These are phyloP conservation scores for Clitarchus hookeri DNA, from an alignment of 2,888 invertebrate species.

Conservation along the genomic window DNA sequence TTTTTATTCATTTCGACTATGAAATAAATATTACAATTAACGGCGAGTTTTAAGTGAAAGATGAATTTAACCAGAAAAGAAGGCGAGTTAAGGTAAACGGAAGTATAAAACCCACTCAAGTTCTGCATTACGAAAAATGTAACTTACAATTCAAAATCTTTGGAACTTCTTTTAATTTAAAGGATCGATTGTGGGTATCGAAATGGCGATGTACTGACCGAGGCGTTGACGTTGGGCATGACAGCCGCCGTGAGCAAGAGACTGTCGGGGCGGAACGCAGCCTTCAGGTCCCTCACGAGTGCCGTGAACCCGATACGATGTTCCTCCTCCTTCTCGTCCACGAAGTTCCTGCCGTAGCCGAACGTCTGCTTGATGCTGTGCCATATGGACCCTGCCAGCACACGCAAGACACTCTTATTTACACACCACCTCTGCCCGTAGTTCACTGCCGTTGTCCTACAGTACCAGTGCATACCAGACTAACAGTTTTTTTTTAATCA, in stretches of 20 bases:
- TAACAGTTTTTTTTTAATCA: too few species aligned
- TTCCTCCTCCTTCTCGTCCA: constrained; percentile 77
- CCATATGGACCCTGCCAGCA: constrained; percentile 64
- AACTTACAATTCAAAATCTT: too few species aligned
- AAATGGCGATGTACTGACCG: constrained; percentile 45
- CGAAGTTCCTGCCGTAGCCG: constrained; percentile 61
- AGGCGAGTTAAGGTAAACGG: too few species aligned
- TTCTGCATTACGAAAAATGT: too few species aligned
- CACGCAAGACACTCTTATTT: not conserved
- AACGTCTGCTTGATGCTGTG: constrained; percentile 70
- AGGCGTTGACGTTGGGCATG: constrained; percentile 76
- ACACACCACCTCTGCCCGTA: not conserved
- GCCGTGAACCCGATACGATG: constrained; percentile 81
- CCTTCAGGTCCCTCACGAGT: constrained; percentile 74
- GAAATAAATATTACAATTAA: too few species aligned
- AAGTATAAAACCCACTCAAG: too few species aligned
- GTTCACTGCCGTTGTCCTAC: not conserved
- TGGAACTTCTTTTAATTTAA: too few species aligned
- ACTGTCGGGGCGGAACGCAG: constrained; percentile 71
- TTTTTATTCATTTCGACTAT: too few species aligned
- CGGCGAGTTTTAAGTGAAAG: too few species aligned
- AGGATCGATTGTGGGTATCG: too few species aligned
- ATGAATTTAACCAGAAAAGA: too few species aligned
- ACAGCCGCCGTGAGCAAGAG: constrained; percentile 69
- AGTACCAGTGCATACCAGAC: too few species aligned